Evolutionary conservation across 2,888 invertebrate genomes (phyloP).

Genomic region (Entomobrya multifasciata): DNA sequence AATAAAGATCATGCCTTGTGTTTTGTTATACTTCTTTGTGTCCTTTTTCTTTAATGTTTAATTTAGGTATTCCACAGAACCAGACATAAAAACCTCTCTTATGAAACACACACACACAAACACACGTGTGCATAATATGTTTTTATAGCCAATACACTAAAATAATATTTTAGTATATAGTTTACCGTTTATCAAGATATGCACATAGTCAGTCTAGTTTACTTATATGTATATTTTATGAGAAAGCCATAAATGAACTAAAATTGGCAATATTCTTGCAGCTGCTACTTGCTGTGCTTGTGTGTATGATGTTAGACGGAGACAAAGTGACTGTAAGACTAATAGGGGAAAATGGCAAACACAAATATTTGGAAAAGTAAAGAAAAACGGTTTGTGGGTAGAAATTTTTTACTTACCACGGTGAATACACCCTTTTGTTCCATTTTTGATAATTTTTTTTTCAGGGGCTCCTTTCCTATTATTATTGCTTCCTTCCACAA

Average conservation of each 20-base stretch:
- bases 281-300: not conserved
- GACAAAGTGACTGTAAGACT: not conserved
- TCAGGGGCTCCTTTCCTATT: not conserved
- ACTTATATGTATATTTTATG: too few relatives aligned
- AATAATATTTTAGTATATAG: too few relatives aligned
- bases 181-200: too few relatives aligned
- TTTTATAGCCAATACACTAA: not conserved
- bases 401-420: constrained; percentile 57
- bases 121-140: not conserved
- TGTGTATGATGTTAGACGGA: not conserved
- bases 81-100: too few relatives aligned
- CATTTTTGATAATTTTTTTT: constrained; percentile 59
- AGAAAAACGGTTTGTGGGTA: not conserved
- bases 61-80: not conserved
- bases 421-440: constrained; percentile 68
- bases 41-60: too few relatives aligned
- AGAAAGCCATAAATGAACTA: constrained; percentile 19
- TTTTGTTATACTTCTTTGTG: too few relatives aligned
- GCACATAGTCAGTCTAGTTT: too few relatives aligned
- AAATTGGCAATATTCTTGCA: constrained; percentile 21
- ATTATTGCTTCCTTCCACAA: not conserved
- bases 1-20: too few relatives aligned
- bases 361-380: not conserved
- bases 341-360: not conserved
- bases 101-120: not conserved